phyloP scores from a whole-genome alignment of 2,113 vertebrate genomes.

The Peucedramus taeniatus region DNA sequence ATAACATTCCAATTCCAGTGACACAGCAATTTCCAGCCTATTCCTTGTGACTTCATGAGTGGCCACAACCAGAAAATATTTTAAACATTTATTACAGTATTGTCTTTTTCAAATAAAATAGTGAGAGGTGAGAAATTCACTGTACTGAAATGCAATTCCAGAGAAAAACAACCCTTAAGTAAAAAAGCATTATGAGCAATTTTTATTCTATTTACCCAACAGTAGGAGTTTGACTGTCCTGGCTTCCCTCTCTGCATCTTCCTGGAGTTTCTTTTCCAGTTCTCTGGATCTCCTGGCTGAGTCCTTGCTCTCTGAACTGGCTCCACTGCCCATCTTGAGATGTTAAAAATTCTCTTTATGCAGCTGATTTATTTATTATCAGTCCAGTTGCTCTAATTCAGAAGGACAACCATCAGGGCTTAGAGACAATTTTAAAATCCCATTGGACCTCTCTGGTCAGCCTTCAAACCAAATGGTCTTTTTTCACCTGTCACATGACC shows the following conservation, averaged over 20 bases:
- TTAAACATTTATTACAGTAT: neutral
- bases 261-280: conserved; percentile 77
- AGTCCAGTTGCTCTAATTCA: neutral
- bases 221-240: conserved; percentile 76
- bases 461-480: conserved; percentile 1
- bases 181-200: neutral
- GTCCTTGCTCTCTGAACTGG: conserved; percentile 74
- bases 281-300: conserved; percentile 71
- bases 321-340: conserved; percentile 66
- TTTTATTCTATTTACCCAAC: conserved; percentile 69
- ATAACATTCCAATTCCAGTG: neutral
- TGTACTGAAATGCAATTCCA: neutral
- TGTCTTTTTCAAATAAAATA: neutral
- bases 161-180: neutral
- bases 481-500: conserved; percentile 28
- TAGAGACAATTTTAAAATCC: neutral
- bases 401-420: neutral
- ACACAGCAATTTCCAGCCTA: neutral
- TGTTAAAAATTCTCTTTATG: neutral
- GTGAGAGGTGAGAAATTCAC: neutral
- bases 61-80: neutral
- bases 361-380: neutral
- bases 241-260: conserved; percentile 74
- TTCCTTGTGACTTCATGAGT: neutral
- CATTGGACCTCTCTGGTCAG: neutral